phyloP scores from a whole-genome alignment of 2,113 vertebrate genomes.

The Phalacrocorax carbo region DNA sequence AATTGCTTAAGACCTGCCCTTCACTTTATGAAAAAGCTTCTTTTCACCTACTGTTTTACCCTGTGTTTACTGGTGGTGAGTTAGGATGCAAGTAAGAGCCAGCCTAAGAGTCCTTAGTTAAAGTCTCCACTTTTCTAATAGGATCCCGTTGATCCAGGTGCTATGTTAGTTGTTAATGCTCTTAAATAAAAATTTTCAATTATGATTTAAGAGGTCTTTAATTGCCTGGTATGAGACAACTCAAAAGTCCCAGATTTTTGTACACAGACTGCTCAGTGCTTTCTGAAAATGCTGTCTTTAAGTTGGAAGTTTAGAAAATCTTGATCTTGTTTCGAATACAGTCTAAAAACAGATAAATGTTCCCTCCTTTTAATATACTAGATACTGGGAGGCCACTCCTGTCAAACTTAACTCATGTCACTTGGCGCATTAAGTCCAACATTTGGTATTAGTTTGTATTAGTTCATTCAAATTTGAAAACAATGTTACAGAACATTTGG shows the following conservation, averaged over 20 bases:
- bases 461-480: neutral
- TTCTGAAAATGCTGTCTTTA: neutral
- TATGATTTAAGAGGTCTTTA: neutral
- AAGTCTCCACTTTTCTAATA: neutral
- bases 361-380: neutral
- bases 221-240: neutral
- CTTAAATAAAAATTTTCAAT: neutral
- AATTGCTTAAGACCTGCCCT: neutral
- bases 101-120: neutral
- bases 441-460: constrained; percentile 5
- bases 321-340: neutral
- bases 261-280: neutral
- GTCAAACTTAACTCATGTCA: neutral
- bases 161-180: neutral
- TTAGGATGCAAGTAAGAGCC: neutral
- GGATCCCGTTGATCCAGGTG: neutral
- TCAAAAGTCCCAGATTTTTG: neutral
- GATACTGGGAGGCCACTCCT: neutral
- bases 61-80: neutral
- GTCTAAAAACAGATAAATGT: neutral
- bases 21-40: neutral
- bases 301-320: neutral
- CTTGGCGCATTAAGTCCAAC: neutral
- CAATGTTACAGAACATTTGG: neutral
- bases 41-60: neutral